Evolutionary conservation across 2,888 invertebrate species (phyloP).

Genomic region (Amiota communis): DNA sequence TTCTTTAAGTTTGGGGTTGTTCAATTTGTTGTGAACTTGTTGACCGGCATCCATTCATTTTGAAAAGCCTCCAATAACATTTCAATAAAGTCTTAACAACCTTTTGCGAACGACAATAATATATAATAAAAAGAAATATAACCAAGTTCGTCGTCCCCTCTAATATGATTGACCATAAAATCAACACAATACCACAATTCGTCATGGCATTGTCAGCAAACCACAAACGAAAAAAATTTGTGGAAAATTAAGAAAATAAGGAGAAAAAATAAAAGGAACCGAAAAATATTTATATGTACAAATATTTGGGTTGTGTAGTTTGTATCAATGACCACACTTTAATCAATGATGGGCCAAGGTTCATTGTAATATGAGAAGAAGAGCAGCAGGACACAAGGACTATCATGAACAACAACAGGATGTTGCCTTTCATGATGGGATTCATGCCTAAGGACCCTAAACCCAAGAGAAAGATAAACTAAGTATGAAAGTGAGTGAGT

Average conservation of each 20-base stretch:
- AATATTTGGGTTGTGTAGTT: neutral
- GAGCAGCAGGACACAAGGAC: too few species aligned
- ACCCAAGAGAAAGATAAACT: neutral
- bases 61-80: conserved; percentile 47
- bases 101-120: neutral
- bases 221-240: conserved; percentile 13
- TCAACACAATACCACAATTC: conserved; percentile 39
- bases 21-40: conserved; percentile 37
- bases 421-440: neutral
- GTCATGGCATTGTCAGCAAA: conserved; percentile 9
- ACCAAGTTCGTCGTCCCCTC: conserved; percentile 34
- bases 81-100: conserved; percentile 53
- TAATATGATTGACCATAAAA: conserved; percentile 48
- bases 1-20: too few species aligned
- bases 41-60: conserved; percentile 36
- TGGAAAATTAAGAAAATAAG: too few species aligned
- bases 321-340: conserved; percentile 51
- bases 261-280: conserved; percentile 14
- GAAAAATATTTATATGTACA: conserved; percentile 21
- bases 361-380: neutral
- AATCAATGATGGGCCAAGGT: conserved; percentile 49
- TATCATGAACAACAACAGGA: too few species aligned
- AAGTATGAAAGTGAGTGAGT: too few species aligned
- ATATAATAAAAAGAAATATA: neutral
- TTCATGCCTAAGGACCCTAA: neutral